These are phyloP conservation scores for Gisinianus flammeolus DNA, from an alignment of 2,888 invertebrate species.

Conservation along the genomic window DNA sequence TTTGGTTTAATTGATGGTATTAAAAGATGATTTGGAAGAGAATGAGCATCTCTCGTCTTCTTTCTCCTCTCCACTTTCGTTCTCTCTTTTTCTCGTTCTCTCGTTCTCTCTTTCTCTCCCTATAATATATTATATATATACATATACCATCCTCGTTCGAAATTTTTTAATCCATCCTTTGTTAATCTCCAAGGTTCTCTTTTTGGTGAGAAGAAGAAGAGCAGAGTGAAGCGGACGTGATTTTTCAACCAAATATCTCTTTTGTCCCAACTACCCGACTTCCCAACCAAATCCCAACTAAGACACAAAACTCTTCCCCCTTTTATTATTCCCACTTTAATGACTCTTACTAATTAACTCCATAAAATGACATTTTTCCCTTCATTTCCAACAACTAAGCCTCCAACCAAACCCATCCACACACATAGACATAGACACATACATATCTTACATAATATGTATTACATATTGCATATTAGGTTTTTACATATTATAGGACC, in stretches of 20 bases:
- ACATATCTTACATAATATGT: neutral
- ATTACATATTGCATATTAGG: too few relatives aligned
- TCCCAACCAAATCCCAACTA: conserved; percentile 52
- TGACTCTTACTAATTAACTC: conserved; percentile 58
- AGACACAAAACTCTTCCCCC: conserved; percentile 50
- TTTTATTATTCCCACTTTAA: conserved; percentile 57
- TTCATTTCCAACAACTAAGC: conserved; percentile 33
- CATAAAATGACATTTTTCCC: conserved; percentile 57
- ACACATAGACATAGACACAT: too few relatives aligned
- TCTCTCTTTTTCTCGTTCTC: conserved; percentile 34
- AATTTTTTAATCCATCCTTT: conserved; percentile 58
- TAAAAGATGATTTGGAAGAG: conserved; percentile 56
- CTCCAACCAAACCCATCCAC: neutral
- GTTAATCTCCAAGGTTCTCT: conserved; percentile 55
- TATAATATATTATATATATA: neutral
- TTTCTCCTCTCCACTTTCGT: too few relatives aligned
- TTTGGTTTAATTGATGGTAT: conserved; percentile 59
- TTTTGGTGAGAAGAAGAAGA: conserved; percentile 25
- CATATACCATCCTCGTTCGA: conserved; percentile 23
- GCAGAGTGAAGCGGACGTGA: too few relatives aligned
- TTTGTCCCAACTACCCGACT: conserved; percentile 46
- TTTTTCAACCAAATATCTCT: conserved; percentile 59
- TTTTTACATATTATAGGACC: too few relatives aligned
- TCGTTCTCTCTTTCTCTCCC: neutral
- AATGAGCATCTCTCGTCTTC: conserved; percentile 21